Base-by-base conservation (phyloP, 2,797 vertebrate species). In the Poeciliopsis paucimaculata region DNA sequence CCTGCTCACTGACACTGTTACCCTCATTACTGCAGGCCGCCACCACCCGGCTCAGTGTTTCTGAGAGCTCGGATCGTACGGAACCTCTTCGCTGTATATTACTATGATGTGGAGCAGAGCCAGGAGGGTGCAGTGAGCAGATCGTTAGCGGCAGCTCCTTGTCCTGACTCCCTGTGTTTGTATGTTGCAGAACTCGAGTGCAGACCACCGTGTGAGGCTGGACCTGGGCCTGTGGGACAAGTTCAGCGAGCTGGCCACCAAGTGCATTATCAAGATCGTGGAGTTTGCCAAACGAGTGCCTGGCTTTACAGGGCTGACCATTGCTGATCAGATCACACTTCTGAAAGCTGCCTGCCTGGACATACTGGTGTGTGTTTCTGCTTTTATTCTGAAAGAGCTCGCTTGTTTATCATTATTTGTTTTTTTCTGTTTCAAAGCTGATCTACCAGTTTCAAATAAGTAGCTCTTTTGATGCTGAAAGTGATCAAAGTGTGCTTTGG, bases 231-330 rank as follows among this genome's bases (percentile, higher is more conserved):
- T 99, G 77, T 99, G 98, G 98, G 98, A 99, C 95, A 99, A 99
- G 94, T 99, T 99, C 96, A 99, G 98, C 51, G 98, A 99, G 94
- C 96, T 99, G 94, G 97, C 98, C 92, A 99, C 98, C n/a, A 99
- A 99, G 97, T 99, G 98, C 98, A 99, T 99, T 96, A 99, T 99
- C 94, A 99, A 99, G 96, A 99, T 99, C 79, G 98, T 99, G 96
- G 98, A 99, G 94, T 99, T 99, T 95, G 98, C 98, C 90, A 99
- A 99, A 94, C 96, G 97, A 83, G 96, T 99, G 93, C 98, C 98
- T 73, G 98, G 98, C 88, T 99, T 99, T 94, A 98, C 98, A 9
- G 94, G 96, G 89, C 95, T 99, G 93, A 99, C 97, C 94, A 99
- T 99, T 84, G 97, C 98, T 28, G 98, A 99, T 95, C 98, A 99